Evolutionary conservation across 2,888 invertebrate species (phyloP).

Genomic region (Xanthorhoe spadicearia): DNA sequence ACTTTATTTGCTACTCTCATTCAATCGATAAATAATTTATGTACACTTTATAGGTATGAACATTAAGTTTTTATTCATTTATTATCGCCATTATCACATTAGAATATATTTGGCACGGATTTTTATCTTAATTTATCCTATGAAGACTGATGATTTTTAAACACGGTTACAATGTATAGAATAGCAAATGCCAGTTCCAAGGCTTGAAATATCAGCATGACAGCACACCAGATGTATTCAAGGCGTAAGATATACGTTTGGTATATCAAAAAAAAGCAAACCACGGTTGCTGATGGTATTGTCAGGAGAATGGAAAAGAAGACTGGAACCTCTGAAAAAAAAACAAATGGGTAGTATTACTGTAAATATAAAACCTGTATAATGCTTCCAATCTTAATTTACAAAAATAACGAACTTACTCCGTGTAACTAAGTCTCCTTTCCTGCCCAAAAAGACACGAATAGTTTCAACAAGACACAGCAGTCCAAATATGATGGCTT

Average conservation of each 20-base stretch:
- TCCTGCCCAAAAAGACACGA: constrained; percentile 92
- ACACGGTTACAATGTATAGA: constrained; percentile 87
- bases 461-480: constrained; percentile 92
- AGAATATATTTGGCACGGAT: constrained; percentile 65
- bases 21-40: too few relatives aligned
- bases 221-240: constrained; percentile 95
- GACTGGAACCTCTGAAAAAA: constrained; percentile 88
- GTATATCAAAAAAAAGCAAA: constrained; percentile 95
- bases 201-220: constrained; percentile 92
- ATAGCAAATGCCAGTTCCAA: constrained; percentile 93
- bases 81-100: constrained; percentile 27
- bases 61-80: too few relatives aligned
- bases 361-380: too few relatives aligned
- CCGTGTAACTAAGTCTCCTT: constrained; percentile 93
- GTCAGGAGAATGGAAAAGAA: constrained; percentile 92
- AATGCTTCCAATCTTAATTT: not conserved
- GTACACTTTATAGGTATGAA: too few relatives aligned
- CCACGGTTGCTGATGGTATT: constrained; percentile 92
- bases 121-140: constrained; percentile 56
- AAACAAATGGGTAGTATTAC: not conserved
- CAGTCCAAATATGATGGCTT: constrained; percentile 91
- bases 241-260: constrained; percentile 94
- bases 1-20: too few relatives aligned
- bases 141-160: constrained; percentile 85
- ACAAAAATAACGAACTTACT: constrained; percentile 59